Evolutionary conservation across 1,140 invertebrate genomes (phyloP), one percentile per base, ranked within the genome.

Genomic region (Nasonia giraulti): DNA sequence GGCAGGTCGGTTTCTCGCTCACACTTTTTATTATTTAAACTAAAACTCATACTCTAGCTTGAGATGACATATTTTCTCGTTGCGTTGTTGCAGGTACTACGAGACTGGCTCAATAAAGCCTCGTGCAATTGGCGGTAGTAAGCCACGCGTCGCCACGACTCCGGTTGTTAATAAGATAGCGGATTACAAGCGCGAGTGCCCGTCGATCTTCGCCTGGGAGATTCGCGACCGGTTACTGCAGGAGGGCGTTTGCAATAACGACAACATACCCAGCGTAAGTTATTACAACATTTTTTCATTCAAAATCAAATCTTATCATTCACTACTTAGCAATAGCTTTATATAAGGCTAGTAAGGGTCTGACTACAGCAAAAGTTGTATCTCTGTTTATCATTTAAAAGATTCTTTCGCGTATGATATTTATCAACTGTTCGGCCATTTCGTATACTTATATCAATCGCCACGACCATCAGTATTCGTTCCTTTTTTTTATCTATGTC

Each of bases 181-280:
- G 44, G 96, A 97, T 87, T 99, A 98, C 95, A 99, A 99, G 93
- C 93, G 97, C 14, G 98, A 99, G 92, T 99, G 98, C 92, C 98
- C 98, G 2, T 98, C 98, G 84, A 99, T 99, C 92, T 99, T 99
- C 93, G 98, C 98, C 7, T 99, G 98, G 98, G 98, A 99, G 94
- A 99, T 99, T 91, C 94, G 98, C 27, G 98, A 99, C 91, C 95
- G 98, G 91, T 95, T 99, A 82, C 94, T 99, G 31, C 97, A 97
- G 77, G 99, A 99, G 92, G 97, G 97, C 86, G 97, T 99, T 82
- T 99, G 99, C 94, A 99, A 97, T 92, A 98, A 98, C 93, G 99
- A 99, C 93, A 99, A 99, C 94, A 99, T 99, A 89, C 99, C 99
- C 84, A 99, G 98, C 92, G 99, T 99, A 94, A 99, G 99, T 98